These are phyloP conservation scores for Drosophila punjabiensis DNA, from an alignment of 1,140 invertebrate genomes.

Conservation along the genomic window DNA sequence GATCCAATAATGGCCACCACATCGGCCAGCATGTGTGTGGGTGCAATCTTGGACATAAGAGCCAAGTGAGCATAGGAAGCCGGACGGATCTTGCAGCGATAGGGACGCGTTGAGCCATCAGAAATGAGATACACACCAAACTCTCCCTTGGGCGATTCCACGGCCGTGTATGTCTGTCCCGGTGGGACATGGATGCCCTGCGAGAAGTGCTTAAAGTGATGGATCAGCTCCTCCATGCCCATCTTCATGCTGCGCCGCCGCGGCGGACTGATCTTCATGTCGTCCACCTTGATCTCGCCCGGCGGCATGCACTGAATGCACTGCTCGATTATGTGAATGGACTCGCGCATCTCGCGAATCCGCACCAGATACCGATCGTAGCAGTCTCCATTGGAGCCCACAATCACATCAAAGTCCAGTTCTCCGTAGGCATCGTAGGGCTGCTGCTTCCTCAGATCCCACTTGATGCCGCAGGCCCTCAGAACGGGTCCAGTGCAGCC, in stretches of 20 bases:
- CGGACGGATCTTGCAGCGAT: conserved; percentile 92
- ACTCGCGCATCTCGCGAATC: conserved; percentile 93
- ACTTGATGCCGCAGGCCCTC: conserved; percentile 93
- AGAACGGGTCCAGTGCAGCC: conserved; percentile 94
- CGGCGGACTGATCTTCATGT: conserved; percentile 93
- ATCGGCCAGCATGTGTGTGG: conserved; percentile 90
- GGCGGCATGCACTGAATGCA: conserved; percentile 94
- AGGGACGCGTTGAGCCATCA: conserved; percentile 92
- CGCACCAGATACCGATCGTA: conserved; percentile 90
- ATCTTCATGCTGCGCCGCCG: conserved; percentile 93
- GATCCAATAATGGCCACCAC: conserved; percentile 93
- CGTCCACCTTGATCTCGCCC: conserved; percentile 93
- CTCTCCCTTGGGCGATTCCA: conserved; percentile 94
- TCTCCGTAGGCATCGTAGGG: conserved; percentile 95
- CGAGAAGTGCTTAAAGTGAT: conserved; percentile 94
- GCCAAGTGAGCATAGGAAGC: conserved; percentile 91
- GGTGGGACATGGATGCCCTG: conserved; percentile 94
- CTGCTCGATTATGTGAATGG: conserved; percentile 91
- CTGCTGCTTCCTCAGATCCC: conserved; percentile 93
- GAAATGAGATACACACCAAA: conserved; percentile 95
- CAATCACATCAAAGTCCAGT: conserved; percentile 94
- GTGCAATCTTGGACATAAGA: conserved; percentile 88
- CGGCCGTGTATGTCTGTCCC: conserved; percentile 91
- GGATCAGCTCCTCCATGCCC: conserved; percentile 95
- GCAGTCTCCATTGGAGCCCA: conserved; percentile 93